A percentile compares a stretch with the other conserved stretches of the same genome.
Conservation (phyloP, 2,113 vertebrate species). For the Mastomys coucha region DNA sequence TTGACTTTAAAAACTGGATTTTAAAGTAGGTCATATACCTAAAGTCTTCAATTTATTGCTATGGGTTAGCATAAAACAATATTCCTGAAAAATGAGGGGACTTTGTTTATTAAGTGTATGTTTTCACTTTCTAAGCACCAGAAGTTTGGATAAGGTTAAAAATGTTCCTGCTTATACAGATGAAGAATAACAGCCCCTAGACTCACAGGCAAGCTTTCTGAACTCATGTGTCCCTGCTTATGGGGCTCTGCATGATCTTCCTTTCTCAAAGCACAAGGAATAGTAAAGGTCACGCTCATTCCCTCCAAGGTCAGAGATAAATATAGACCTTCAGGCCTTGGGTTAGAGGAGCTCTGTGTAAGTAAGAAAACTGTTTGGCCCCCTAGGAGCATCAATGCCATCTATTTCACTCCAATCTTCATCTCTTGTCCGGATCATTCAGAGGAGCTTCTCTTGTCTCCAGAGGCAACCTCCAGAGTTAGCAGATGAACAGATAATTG, state of each 20-base stretch:
- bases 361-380: not conserved
- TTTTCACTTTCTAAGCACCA: not conserved
- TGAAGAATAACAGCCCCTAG: not conserved
- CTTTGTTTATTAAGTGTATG: not conserved
- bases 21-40: not conserved
- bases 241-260: not conserved
- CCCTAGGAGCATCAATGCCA: not conserved
- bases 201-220: not conserved
- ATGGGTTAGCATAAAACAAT: not conserved
- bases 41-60: not conserved
- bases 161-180: not conserved
- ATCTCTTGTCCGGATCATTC: constrained; percentile 24
- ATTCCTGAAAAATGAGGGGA: not conserved
- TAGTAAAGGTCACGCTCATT: not conserved
- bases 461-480: not conserved
- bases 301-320: not conserved
- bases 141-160: not conserved
- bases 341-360: not conserved
- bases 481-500: not conserved
- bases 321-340: not conserved
- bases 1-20: constrained; percentile 32
- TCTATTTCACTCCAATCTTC: not conserved
- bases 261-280: not conserved
- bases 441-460: constrained; percentile 23
- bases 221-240: not conserved